Base-by-base conservation (phyloP, 2,113 vertebrate species). In the Leptosomus discolor region DNA sequence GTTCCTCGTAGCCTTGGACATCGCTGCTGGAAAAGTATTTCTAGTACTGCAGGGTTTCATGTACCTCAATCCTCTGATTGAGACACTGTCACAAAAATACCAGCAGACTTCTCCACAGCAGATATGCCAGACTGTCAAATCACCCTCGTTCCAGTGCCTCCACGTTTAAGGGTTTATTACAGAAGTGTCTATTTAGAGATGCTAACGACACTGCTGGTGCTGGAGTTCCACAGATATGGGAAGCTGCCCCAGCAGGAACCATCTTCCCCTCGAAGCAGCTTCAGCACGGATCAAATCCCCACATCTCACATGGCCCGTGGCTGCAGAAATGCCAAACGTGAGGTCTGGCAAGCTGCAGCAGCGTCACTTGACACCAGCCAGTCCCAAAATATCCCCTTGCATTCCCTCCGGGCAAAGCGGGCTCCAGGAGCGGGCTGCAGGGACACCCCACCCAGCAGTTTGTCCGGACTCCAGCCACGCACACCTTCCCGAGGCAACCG, bases 191-290 rank as follows among this genome's bases (percentile, higher is more conserved):
- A 2, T 61, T 57, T 34, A 30, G 20, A 60, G 50, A 27, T 5
- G 3, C 1, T 6, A 15, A 43, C 21, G 34, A 9, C 10, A 0
- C n/a, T 76, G 67, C 18, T 15, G 54, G 9, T 20, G 41, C 41
- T 34, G 1, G 2, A 54, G 43, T 0, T 69, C 54, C 15, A 5
- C 0, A 45, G 54, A 39, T 18, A 36, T 29, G 30, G 6, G 26
- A 36, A 60, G 23, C 50, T 88, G 32, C 51, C 19, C 0, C 1
- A 22, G 58, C 48, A 76, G 53, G 23, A 80, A 22, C 26, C 5
- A 3, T 10, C 58, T 13, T 30, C 63, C 50, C 56, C 21, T 13
- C 1, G 0, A 23, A 15, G 54, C 1, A 34, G 27, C 30, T 30
- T 36, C 50, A 75, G 75, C 18, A 34, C 0, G 1, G 29, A 57